A percentile compares a stretch with the other conserved stretches of the same genome.
phyloP scores from a whole-genome alignment of 2,888 invertebrate genomes.

The Nineta flava region DNA sequence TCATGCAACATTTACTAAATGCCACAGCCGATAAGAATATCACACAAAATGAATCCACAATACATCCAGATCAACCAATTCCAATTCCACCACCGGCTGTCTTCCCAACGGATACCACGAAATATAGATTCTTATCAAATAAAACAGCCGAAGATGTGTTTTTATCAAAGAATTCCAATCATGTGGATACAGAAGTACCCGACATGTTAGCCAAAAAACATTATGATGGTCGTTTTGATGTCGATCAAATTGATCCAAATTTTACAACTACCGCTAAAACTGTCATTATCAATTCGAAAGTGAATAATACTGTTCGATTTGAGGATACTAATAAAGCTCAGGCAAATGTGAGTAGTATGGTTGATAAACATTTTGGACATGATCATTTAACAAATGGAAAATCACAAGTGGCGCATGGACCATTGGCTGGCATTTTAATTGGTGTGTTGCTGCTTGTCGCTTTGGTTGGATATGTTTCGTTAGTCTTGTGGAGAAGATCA shows the following conservation, averaged over 20 bases:
- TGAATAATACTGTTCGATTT: not conserved
- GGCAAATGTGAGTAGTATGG: too few relatives aligned
- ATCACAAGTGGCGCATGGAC: slow-evolving; percentile 11
- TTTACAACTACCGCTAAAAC: not conserved
- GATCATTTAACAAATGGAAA: not conserved
- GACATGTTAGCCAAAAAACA: not conserved
- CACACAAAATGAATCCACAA: too few relatives aligned
- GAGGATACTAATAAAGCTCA: too few relatives aligned
- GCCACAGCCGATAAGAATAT: too few relatives aligned
- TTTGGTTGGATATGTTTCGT: slow-evolving; percentile 24
- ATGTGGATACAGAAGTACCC: not conserved
- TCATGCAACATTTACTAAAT: too few relatives aligned
- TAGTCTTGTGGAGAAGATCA: slow-evolving; percentile 28
- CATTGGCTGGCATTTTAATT: slow-evolving; percentile 17
- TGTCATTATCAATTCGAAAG: not conserved
- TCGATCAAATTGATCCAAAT: slow-evolving; percentile 1
- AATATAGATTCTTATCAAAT: slow-evolving; percentile 30
- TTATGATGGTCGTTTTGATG: not conserved
- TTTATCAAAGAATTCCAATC: not conserved
- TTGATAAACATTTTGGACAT: not conserved
- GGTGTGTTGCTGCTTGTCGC: slow-evolving; percentile 22
- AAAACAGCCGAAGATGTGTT: not conserved
- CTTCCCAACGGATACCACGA: slow-evolving; percentile 30
- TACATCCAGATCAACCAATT: too few relatives aligned
- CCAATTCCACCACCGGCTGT: slow-evolving; percentile 8